phyloP scores from a whole-genome alignment of 2,113 vertebrate species.

The Phrynosoma blainvillii region DNA sequence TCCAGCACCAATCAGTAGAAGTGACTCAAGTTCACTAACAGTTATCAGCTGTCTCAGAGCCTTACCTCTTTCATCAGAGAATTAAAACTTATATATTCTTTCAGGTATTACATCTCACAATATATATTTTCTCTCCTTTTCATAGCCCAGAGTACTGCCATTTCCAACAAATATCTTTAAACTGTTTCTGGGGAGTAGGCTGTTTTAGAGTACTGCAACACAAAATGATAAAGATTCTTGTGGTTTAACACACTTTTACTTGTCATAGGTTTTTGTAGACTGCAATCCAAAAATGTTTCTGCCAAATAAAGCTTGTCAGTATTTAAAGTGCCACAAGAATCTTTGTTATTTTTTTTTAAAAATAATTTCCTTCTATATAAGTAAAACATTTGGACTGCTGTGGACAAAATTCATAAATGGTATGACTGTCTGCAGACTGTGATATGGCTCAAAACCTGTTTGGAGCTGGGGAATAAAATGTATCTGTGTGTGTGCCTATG shows the following conservation, averaged over 20 bases:
- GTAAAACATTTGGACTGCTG: background rate
- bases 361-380: background rate
- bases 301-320: too few relatives aligned
- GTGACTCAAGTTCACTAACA: background rate
- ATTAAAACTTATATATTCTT: constrained; percentile 8
- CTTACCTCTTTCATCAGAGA: constrained; percentile 15
- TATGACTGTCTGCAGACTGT: background rate
- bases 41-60: constrained; percentile 15
- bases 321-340: too few relatives aligned
- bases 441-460: too few relatives aligned
- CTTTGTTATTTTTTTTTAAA: too few relatives aligned
- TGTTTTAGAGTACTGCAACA: background rate
- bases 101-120: constrained; percentile 28
- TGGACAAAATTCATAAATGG: background rate
- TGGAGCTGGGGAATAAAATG: too few relatives aligned
- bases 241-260: background rate
- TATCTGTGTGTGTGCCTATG: too few relatives aligned
- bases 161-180: background rate
- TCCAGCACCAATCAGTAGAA: constrained; percentile 30
- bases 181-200: background rate
- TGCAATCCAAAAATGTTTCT: too few relatives aligned
- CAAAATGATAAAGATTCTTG: background rate
- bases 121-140: constrained; percentile 16
- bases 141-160: background rate
- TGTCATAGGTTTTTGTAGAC: too few relatives aligned